Base-by-base conservation (phyloP, 1,140 invertebrate species). In the Papilio aristodemus region DNA sequence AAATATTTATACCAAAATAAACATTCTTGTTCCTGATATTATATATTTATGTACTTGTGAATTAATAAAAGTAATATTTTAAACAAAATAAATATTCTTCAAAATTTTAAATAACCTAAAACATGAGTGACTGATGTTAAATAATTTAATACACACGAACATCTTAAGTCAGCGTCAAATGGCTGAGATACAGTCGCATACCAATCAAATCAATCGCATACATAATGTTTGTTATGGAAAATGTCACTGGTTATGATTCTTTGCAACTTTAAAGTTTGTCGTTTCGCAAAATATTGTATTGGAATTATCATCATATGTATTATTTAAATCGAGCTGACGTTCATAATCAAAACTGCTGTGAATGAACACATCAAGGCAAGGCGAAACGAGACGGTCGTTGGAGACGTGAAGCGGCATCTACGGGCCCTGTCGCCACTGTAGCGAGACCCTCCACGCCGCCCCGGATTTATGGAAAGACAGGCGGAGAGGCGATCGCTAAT, bases 301-400 rank as follows among this genome's bases (percentile, higher is more conserved):
- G 22, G 41, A 17, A 32, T 14, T 22, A 25, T 14, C 41, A 50
- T 50, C n/a, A 41, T 36, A 36, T 27, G n/a, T 25, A 25, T 27
- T 46, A 66, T 66, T 66, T 71, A 67, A 75, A 71, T 67, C 70
- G 60, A 75, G 70, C 74, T 79, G 75, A 79, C 70, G 74, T 75
- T 74, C 74, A 72, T 75, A 75, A 78, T 78, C 78, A 77, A 83
- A 90, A 85, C 82, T 50, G 72, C 75, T 86, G 85, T 85, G 85
- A 88, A 88, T 88, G 86, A 87, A 90, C 82, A 86, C 78, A 81
- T 84, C 81, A 84, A 81, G 69, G 74, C 74, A 72, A 81, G 74
- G 70, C 75, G 59, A 83, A 73, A 71, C 74, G 71, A 78, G 75
- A 81, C 81, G 78, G 78, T 83, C 74, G 72, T 70, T 68, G 70